These are phyloP conservation scores for Cephus runcator DNA, from an alignment of 2,888 invertebrate species.

Conservation along the genomic window DNA sequence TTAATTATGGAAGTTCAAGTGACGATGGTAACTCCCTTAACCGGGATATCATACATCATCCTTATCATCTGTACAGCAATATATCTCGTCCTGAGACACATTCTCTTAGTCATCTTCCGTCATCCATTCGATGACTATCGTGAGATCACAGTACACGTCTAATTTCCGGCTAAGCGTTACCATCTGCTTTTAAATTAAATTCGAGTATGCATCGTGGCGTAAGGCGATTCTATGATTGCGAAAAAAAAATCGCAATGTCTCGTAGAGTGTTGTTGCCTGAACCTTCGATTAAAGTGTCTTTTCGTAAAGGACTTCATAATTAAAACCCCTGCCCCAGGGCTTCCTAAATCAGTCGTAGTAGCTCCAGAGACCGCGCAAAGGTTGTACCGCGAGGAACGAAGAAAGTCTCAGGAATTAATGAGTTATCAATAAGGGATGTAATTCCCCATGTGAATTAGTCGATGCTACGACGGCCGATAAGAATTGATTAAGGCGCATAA, in stretches of 20 bases:
- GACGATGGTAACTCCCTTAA: not conserved
- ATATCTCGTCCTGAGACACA: not conserved
- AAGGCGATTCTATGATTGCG: not conserved
- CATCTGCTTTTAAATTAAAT: slow-evolving; percentile 8
- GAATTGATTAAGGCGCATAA: not conserved
- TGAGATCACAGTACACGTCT: not conserved
- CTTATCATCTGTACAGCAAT: not conserved
- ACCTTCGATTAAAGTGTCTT: not conserved
- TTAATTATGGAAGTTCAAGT: not conserved
- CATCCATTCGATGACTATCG: not conserved
- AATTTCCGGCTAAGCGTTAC: slow-evolving; percentile 13
- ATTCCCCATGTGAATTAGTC: not conserved
- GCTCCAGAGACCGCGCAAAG: not conserved
- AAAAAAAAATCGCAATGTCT: not conserved
- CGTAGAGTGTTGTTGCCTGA: not conserved
- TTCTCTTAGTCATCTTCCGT: not conserved
- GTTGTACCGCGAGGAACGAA: not conserved
- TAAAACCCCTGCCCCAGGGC: not conserved
- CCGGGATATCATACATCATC: not conserved
- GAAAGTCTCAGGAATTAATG: not conserved
- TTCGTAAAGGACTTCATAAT: not conserved
- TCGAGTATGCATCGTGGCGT: slow-evolving; percentile 9
- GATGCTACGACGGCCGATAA: not conserved
- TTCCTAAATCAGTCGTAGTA: not conserved
- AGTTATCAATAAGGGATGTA: not conserved